Evolutionary conservation across 2,888 invertebrate genomes (phyloP), one percentile per base, ranked within the genome.

Genomic region (Rosalia funebris): DNA sequence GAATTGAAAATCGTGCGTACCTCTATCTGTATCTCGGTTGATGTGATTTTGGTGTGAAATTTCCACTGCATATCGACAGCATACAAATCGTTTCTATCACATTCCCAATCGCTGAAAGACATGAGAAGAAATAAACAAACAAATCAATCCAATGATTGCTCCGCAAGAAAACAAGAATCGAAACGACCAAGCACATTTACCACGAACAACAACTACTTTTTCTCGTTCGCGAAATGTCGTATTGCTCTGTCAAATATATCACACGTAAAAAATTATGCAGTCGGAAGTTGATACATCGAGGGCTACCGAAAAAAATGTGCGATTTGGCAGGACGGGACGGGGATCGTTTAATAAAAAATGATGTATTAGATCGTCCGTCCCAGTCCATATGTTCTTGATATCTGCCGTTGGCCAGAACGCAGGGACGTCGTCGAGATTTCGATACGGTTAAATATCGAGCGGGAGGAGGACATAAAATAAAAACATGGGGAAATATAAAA

Each of bases 301-400:
- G 19, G 19, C 14, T 4, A 17, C 20, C n/a, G n/a, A n/a, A 32
- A 32, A 19, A 17, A 37, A 48, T 36, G 36, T 36, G 20, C 16
- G 37, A 48, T 19, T 11, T 17, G 47, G 16, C 12, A 31, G 15
- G 46, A 11, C 34, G 17, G 34, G 34, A 48, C 15, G 36, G 20
- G 48, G 34, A 37, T 48, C 48, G 48, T 48, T 48, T 48, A 48
- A 48, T 48, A 48, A 48, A 48, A 48, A 48, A 48, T 48, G 48
- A 48, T 37, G 48, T 48, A 48, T 48, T 17, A 36, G 17, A 36
- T 14, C 17, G 10, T 36, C 20, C 14, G 7, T 36, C 12, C 19
- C 17, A 11, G 16, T 17, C 48, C 48, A 48, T 48, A 48, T 48
- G 48, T 48, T 48, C 37, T 14, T 37, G 36, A 48, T 48, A 48